Conservation (phyloP, 2,888 invertebrate species). For the Lymantria monacha region DNA sequence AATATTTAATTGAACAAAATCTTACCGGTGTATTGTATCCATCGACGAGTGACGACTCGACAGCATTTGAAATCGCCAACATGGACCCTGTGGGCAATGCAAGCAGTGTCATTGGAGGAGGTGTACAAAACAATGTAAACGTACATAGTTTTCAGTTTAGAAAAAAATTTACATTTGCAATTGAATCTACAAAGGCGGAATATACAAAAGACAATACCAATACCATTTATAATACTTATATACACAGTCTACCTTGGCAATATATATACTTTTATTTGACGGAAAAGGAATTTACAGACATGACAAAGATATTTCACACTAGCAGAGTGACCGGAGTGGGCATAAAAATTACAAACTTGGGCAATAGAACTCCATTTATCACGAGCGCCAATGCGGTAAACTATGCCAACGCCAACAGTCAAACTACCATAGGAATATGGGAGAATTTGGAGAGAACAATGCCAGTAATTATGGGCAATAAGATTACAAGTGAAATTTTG, state of each 20-base stretch:
- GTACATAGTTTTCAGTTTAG: neutral
- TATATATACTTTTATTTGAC: too few relatives aligned
- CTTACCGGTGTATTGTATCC: neutral
- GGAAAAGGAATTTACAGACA: too few relatives aligned
- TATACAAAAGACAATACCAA: too few relatives aligned
- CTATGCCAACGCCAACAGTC: constrained; percentile 31
- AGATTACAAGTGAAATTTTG: neutral
- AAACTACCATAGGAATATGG: constrained; percentile 29
- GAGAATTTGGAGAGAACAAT: constrained; percentile 12
- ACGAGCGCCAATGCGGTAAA: too few relatives aligned
- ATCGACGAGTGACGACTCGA: neutral
- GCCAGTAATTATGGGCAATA: neutral
- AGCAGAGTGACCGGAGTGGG: too few relatives aligned
- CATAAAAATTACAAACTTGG: too few relatives aligned
- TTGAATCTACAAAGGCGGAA: neutral
- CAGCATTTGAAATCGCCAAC: neutral
- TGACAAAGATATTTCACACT: too few relatives aligned
- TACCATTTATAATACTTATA: too few relatives aligned
- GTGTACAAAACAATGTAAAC: neutral
- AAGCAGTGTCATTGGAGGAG: constrained; percentile 1
- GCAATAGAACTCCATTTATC: constrained; percentile 28
- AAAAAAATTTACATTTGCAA: constrained; percentile 2
- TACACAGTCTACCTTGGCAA: too few relatives aligned
- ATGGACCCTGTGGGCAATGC: neutral
- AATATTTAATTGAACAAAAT: neutral